Conservation (phyloP, 2,888 invertebrate genomes). For the Platycnemis pennipes region DNA sequence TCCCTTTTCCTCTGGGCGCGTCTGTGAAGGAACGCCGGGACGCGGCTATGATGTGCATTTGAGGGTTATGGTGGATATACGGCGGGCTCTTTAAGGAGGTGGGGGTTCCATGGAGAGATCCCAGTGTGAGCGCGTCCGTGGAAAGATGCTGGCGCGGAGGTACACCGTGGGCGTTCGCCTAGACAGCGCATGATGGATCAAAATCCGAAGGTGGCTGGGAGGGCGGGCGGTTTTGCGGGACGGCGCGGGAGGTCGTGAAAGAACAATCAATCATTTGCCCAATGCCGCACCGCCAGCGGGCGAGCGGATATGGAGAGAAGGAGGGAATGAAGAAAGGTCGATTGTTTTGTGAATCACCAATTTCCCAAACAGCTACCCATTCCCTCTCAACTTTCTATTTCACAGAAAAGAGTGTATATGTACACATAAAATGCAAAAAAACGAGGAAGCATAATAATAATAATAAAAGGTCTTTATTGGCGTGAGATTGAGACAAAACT, state of each 20-base stretch:
- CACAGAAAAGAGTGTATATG: too few species aligned
- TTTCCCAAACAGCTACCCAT: too few species aligned
- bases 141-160: neutral
- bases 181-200: constrained; percentile 61
- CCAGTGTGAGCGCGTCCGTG: neutral
- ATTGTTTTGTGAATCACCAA: too few species aligned
- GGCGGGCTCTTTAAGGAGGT: neutral
- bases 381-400: too few species aligned
- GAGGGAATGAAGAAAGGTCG: too few species aligned
- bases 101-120: neutral
- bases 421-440: too few species aligned
- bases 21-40: neutral
- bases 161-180: neutral
- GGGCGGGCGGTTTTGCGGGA: neutral
- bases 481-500: too few species aligned
- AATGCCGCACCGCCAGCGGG: neutral
- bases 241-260: neutral
- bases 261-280: constrained; percentile 36
- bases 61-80: neutral
- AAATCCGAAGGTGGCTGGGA: constrained; percentile 49
- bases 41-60: neutral
- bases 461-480: too few species aligned
- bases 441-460: too few species aligned
- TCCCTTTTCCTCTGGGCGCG: neutral
- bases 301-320: neutral